Base-by-base conservation (phyloP, 2,888 invertebrate genomes). In the Byasa hedistus region DNA sequence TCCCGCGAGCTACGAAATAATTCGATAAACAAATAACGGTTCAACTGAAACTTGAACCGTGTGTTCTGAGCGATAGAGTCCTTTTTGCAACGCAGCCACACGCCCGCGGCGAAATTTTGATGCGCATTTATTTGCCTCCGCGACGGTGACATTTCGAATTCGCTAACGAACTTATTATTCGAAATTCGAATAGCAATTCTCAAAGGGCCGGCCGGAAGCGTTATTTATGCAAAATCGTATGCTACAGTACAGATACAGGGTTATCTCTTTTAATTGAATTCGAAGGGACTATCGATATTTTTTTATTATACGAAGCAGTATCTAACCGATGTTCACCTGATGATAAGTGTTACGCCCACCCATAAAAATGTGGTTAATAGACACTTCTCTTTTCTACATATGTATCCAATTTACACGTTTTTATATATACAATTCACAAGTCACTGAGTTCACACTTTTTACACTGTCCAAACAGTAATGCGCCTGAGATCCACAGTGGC, bases 121-220 rank as follows among this genome's bases (percentile, higher is more conserved):
- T 76, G 79, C 76, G 78, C 75, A 75, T 77, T 75, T 79, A 77
- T 78, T 78, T 78, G 71, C 73, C 70, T 70, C 73, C 70, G 76
- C 75, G 75, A 79, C 83, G 83, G 76, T 82, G 82, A 66, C 76
- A 75, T 73, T 76, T 78, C 74, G 80, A 77, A 80, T 79, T 74
- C 76, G 72, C 84, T 85, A 85, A 85, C 84, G 83, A 85, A 85
- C 85, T 84, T 85, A 85, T 84, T 84, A 85, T 85, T 84, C 61
- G 66, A 32, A 61, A 58, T 61, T 61, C 75, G 76, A 75, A 79
- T 76, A 73, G 76, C 77, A 78, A 76, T 77, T 77, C 73, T 72
- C 78, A 72, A 74, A 75, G 75, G 66, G 66, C 61, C 51, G 66
- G 61, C 60, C 65, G 48, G 65, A 56, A 27, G 54, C 56, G 60